Evolutionary conservation across 2,888 invertebrate species (phyloP).

Genomic region (Octonoba sinensis): DNA sequence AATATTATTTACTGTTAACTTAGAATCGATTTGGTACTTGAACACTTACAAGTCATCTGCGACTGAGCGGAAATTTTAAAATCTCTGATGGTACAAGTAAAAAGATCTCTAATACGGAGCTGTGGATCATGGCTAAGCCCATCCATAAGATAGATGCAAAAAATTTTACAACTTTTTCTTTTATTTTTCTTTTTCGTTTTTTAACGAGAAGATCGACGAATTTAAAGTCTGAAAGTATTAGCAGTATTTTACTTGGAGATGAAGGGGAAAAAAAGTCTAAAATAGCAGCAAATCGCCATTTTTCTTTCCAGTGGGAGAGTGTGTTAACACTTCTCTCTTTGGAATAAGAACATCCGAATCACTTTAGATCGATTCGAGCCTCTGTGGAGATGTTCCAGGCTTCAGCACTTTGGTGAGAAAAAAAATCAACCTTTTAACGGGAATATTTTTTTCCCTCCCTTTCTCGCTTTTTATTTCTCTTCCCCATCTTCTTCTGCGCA

Average conservation of each 20-base stretch:
- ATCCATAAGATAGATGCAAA: too few species aligned
- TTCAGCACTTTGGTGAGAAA: slow-evolving; percentile 18
- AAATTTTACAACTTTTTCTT: too few species aligned
- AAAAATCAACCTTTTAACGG: slow-evolving; percentile 17
- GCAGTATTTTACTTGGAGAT: slow-evolving; percentile 19
- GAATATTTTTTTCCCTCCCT: neutral
- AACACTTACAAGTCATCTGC: too few species aligned
- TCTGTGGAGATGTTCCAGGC: slow-evolving; percentile 52
- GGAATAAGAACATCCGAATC: slow-evolving; percentile 62
- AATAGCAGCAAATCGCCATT: slow-evolving; percentile 51
- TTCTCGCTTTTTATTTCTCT: neutral
- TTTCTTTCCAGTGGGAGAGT: slow-evolving; percentile 21
- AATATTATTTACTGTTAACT: too few species aligned
- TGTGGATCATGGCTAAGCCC: too few species aligned
- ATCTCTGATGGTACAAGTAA: too few species aligned
- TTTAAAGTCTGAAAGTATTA: slow-evolving; percentile 55
- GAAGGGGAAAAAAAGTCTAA: slow-evolving; percentile 27
- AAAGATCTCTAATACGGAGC: too few species aligned
- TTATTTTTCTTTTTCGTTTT: too few species aligned
- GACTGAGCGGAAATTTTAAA: too few species aligned
- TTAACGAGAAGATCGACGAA: neutral
- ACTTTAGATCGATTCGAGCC: slow-evolving; percentile 59
- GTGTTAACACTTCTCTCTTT: slow-evolving; percentile 57
- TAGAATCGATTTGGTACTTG: too few species aligned
- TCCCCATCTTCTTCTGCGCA: neutral